Evolutionary conservation across 1,140 invertebrate species (phyloP), one percentile per base, ranked within the genome.

Genomic region (Dufourea novaeangliae): DNA sequence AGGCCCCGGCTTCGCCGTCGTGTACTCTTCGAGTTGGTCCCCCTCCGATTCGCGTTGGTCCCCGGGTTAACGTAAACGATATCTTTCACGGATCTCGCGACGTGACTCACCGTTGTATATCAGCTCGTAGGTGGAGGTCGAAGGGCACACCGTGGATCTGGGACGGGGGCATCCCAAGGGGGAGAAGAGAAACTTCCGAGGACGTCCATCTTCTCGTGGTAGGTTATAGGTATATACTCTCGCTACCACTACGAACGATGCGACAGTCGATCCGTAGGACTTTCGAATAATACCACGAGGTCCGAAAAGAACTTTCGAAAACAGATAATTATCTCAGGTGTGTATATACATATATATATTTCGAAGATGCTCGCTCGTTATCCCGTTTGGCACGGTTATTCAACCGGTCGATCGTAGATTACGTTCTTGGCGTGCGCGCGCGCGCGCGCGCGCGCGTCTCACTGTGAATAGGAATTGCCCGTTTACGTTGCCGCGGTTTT

Each of bases 1-100:
- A n/a, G 1, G 4, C 52, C 32, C 7, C 59, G n/a, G n/a, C n/a
- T n/a, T n/a, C n/a, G n/a, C n/a, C n/a, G n/a, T n/a, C 63, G 12
- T 17, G 32, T 61, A 41, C 22, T 63, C 80, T 82, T 83, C 75
- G 75, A 83, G 82, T 61, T 83, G 80, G 80, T 79, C 46, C 50
- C 32, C 20, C n/a, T 34, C 32, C 22, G 32, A 63, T 34, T 54
- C 74, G 63, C 79, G 81, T 78, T 83, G 79, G 81, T 82, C 81
- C 59, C 61, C 46, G 20, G 32, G n/a, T n/a, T n/a, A 67, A 12
- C 39, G 20, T 22, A 25, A 59, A 56, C 34, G 59, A 67, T 68
- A 63, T 61, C 61, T 20, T 44, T 25, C 17, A 41, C 46, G 61
- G 22, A 37, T 79, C 63, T 57, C 50, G 46, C 61, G 52, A 57